These are phyloP conservation scores for Euproctis similis DNA, from an alignment of 2,888 invertebrate genomes.

Conservation along the genomic window DNA sequence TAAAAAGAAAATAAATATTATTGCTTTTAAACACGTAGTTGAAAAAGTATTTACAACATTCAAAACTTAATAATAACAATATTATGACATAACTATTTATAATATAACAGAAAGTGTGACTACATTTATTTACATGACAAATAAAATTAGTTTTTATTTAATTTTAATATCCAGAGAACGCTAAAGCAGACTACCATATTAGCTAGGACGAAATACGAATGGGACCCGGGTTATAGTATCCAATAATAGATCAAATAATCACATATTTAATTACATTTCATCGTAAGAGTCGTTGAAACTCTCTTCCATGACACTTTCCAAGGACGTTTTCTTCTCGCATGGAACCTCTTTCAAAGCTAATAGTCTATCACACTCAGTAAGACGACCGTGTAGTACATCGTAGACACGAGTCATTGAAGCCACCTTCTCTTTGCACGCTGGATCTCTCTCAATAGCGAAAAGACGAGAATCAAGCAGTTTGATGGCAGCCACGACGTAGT, in stretches of 20 bases:
- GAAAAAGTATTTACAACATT: constrained; percentile 30
- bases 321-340: constrained; percentile 38
- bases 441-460: constrained; percentile 69
- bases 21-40: constrained; percentile 64
- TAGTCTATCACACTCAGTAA: constrained; percentile 63
- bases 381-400: constrained; percentile 56
- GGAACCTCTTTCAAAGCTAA: constrained; percentile 50
- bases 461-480: constrained; percentile 66
- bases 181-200: constrained; percentile 7
- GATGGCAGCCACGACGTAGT: constrained; percentile 69
- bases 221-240: constrained; percentile 8
- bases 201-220: constrained; percentile 17
- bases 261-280: constrained; percentile 44
- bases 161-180: not conserved
- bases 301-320: constrained; percentile 55
- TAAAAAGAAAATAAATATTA: constrained; percentile 46
- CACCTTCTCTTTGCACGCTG: constrained; percentile 68
- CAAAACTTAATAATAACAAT: constrained; percentile 9
- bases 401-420: constrained; percentile 69
- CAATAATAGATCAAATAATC: not conserved
- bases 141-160: not conserved
- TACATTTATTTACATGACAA: not conserved
- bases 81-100: too few relatives aligned
- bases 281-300: constrained; percentile 57
- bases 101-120: not conserved